These are phyloP conservation scores for Frieseomelitta varia DNA, from an alignment of 1,140 invertebrate species.

Conservation along the genomic window DNA sequence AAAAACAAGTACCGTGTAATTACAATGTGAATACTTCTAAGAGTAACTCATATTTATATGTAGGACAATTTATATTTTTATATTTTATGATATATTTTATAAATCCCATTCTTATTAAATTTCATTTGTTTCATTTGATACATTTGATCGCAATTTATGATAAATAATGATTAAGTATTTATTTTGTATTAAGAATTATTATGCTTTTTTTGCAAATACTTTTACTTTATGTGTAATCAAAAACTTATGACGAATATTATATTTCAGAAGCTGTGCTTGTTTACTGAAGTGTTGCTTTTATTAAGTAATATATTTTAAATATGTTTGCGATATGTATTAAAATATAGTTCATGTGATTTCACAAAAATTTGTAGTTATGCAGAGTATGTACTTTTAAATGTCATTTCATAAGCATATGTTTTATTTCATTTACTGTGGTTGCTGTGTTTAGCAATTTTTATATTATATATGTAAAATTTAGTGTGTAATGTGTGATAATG, in stretches of 20 bases:
- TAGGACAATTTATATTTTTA: constrained; percentile 6
- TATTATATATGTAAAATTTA: constrained; percentile 1
- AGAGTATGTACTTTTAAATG: background rate
- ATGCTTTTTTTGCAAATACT: background rate
- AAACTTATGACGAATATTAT: constrained; percentile 10
- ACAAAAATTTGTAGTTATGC: background rate
- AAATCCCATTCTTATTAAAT: background rate
- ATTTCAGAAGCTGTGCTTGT: constrained; percentile 28
- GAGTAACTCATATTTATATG: constrained; percentile 11
- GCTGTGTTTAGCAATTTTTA: constrained; percentile 19
- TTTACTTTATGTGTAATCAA: constrained; percentile 5
- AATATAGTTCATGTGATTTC: constrained; percentile 14
- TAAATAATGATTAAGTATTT: background rate
- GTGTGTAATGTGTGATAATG: background rate
- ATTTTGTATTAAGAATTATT: background rate
- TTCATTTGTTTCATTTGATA: constrained; percentile 14
- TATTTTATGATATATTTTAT: background rate
- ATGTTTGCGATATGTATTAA: constrained; percentile 13
- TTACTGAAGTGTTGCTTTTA: constrained; percentile 27
- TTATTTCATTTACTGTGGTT: constrained; percentile 12
- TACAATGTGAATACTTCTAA: constrained; percentile 4
- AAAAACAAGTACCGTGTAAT: background rate
- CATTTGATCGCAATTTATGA: background rate
- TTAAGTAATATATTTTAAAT: constrained; percentile 21
- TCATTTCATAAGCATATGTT: constrained; percentile 16